A percentile compares a stretch with the other conserved stretches of the same genome.
These are phyloP conservation scores for Acipenser oxyrinchus DNA, from an alignment of 2,797 vertebrate genomes.

Conservation along the genomic window DNA sequence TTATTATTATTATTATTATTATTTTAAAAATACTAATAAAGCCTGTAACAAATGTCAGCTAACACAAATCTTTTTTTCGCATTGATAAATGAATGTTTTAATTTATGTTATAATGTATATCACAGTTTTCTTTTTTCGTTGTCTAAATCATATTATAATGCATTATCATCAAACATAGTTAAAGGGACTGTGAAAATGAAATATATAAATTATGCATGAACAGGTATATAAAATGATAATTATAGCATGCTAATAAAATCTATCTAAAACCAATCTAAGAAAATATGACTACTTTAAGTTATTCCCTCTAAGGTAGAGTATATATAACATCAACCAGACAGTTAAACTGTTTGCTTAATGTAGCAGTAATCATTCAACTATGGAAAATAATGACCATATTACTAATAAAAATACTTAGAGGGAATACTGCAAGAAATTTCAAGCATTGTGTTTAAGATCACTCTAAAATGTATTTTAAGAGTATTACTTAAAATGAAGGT, in stretches of 20 bases:
- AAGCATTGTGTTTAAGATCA: conserved; percentile 39
- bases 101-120: conserved; percentile 73
- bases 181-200: conserved; percentile 73
- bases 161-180: conserved; percentile 81
- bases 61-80: conserved; percentile 38
- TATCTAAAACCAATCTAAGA: conserved; percentile 1
- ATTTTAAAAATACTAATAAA: conserved; percentile 69
- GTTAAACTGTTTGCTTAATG: too few relatives aligned
- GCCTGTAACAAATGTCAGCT: conserved; percentile 63
- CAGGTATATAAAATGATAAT: conserved; percentile 8
- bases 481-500: conserved; percentile 45
- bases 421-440: conserved; percentile 15
- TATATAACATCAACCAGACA: too few relatives aligned
- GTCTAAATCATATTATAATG: conserved; percentile 63
- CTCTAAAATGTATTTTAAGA: conserved; percentile 59
- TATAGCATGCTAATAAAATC: conserved; percentile 11
- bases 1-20: conserved; percentile 30
- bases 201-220: conserved; percentile 23
- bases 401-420: too few relatives aligned
- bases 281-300: neutral
- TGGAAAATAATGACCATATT: neutral
- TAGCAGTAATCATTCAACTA: too few relatives aligned
- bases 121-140: conserved; percentile 64
- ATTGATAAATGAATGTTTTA: conserved; percentile 69
- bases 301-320: conserved; percentile 8